Conservation (phyloP, 2,113 vertebrate species). For the Trematocara unimaculatum region DNA sequence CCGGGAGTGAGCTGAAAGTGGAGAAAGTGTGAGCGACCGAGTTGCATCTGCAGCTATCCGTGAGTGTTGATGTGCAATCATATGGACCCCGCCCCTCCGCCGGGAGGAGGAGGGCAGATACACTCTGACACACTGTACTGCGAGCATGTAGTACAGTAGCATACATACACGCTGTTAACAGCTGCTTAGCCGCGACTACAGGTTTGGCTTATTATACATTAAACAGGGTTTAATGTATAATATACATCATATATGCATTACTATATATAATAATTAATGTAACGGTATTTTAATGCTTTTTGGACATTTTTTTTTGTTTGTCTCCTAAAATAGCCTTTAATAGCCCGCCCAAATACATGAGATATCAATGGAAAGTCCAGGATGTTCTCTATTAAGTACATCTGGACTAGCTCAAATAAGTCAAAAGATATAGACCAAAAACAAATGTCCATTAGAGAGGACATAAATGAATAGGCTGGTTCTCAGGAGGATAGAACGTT, state of each 20-base stretch:
- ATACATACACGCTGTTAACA: not conserved
- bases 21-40: not conserved
- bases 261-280: not conserved
- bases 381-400: accelerated
- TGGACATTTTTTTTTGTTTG: not conserved
- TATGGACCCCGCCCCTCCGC: slow-evolving; percentile 43
- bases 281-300: not conserved
- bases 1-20: not conserved
- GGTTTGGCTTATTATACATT: not conserved
- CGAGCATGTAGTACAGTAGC: not conserved
- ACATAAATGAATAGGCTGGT: not conserved
- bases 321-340: not conserved
- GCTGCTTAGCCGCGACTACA: not conserved
- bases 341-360: accelerated
- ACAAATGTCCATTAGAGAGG: not conserved
- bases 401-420: not conserved
- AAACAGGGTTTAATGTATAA: not conserved
- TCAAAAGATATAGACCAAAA: not conserved
- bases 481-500: accelerated
- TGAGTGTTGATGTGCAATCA: not conserved
- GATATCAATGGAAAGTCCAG: not conserved
- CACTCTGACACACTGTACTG: not conserved
- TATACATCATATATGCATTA: accelerated
- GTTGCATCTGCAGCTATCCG: not conserved
- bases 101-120: slow-evolving; percentile 15